phyloP scores from a whole-genome alignment of 2,888 invertebrate species.

The Uloborus plumipes region DNA sequence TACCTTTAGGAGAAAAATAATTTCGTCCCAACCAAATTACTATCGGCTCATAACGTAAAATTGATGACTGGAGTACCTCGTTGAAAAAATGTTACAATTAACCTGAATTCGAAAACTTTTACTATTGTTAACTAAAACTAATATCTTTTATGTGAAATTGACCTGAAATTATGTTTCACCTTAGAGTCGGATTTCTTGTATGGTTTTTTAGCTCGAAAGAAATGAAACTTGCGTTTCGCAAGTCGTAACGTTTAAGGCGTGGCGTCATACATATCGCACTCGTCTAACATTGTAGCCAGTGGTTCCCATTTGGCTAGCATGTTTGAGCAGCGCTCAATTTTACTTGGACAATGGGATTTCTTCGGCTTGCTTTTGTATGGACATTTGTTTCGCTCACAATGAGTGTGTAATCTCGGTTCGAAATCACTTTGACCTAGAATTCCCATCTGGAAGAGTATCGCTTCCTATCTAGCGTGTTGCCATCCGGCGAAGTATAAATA shows the following conservation, averaged over 20 bases:
- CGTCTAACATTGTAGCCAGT: slow-evolving; percentile 2
- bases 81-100: slow-evolving; percentile 24
- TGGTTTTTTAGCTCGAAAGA: too few relatives aligned
- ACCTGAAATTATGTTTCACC: too few relatives aligned
- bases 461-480: slow-evolving; percentile 54
- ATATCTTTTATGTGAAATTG: slow-evolving; percentile 33
- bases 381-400: slow-evolving; percentile 50
- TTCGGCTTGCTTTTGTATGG: slow-evolving; percentile 47
- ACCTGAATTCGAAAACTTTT: slow-evolving; percentile 24
- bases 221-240: too few relatives aligned
- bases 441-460: slow-evolving; percentile 44
- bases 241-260: slow-evolving; percentile 28
- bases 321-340: slow-evolving; percentile 54
- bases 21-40: too few relatives aligned
- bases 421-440: slow-evolving; percentile 60
- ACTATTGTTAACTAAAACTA: slow-evolving; percentile 50
- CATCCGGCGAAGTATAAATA: slow-evolving; percentile 52
- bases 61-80: too few relatives aligned
- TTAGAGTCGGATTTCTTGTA: too few relatives aligned
- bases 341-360: slow-evolving; percentile 51
- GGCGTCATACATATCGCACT: slow-evolving; percentile 36
- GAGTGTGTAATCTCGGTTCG: slow-evolving; percentile 49
- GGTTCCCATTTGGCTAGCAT: slow-evolving; percentile 41
- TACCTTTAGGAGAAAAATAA: too few relatives aligned
- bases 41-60: too few relatives aligned